Evolutionary conservation across 2,113 vertebrate genomes (phyloP).

Genomic region (Hyperoodon ampullatus): DNA sequence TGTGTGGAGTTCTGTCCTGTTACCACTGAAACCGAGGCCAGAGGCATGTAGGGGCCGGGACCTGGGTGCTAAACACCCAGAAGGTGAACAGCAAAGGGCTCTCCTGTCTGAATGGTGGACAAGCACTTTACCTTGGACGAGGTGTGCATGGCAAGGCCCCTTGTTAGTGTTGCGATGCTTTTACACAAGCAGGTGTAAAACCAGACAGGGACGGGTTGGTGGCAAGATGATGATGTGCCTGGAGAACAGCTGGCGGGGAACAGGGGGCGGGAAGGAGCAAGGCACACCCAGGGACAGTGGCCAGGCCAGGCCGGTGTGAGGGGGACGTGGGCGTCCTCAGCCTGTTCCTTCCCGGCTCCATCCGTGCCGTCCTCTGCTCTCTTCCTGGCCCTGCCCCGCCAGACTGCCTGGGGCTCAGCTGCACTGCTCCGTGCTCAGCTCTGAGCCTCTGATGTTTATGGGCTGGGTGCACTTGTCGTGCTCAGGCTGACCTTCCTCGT

Average conservation of each 20-base stretch:
- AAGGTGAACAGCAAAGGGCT: neutral
- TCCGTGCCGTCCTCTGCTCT: neutral
- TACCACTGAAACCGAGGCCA: neutral
- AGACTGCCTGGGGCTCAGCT: neutral
- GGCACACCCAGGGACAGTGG: neutral
- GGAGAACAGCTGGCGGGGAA: neutral
- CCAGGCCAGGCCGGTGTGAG: neutral
- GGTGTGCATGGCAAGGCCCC: rapidly evolving
- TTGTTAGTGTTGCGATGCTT: neutral
- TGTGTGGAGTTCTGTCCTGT: neutral
- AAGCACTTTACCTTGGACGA: no score
- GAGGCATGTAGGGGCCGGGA: neutral
- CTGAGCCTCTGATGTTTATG: neutral
- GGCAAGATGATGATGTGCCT: neutral
- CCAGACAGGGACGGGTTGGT: neutral
- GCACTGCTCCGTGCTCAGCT: neutral
- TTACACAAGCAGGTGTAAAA: neutral
- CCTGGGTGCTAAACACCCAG: neutral
- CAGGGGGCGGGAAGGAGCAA: neutral
- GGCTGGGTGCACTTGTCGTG: neutral
- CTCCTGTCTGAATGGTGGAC: no score
- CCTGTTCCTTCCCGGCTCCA: neutral
- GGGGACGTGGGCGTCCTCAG: neutral
- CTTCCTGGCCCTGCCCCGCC: neutral
- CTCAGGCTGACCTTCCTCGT: neutral